These are phyloP conservation scores for Leuciscus waleckii DNA, from an alignment of 2,797 vertebrate species.

Conservation along the genomic window DNA sequence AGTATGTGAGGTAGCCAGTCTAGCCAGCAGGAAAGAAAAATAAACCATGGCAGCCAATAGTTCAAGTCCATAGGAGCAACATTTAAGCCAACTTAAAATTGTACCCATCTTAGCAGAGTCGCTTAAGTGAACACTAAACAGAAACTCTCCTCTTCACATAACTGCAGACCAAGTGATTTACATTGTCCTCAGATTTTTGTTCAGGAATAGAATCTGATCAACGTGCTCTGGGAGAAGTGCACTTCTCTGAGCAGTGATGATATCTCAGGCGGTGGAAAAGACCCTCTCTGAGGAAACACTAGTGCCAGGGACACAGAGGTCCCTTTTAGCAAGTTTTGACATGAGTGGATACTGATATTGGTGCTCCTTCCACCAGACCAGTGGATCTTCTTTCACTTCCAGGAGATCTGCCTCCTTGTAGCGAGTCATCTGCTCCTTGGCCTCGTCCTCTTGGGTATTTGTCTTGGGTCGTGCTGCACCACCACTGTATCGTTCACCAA, in stretches of 20 bases:
- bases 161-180: no score
- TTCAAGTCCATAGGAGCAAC: background rate
- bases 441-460: background rate
- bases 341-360: no score
- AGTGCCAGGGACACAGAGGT: no score
- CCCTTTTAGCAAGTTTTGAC: no score
- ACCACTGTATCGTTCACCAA: background rate
- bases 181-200: no score
- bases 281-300: no score
- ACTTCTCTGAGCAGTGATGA: no score
- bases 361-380: no score
- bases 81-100: background rate
- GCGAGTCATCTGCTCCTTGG: background rate
- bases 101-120: background rate
- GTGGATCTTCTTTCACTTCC: background rate
- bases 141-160: background rate
- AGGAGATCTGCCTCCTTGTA: background rate
- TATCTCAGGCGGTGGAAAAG: no score
- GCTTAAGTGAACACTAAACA: conserved; percentile 6
- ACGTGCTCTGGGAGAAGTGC: no score
- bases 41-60: background rate
- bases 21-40: background rate
- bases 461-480: background rate
- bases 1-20: background rate
- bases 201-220: no score